These are phyloP conservation scores for Craniophora ligustri DNA, from an alignment of 2,888 invertebrate species.

Conservation along the genomic window DNA sequence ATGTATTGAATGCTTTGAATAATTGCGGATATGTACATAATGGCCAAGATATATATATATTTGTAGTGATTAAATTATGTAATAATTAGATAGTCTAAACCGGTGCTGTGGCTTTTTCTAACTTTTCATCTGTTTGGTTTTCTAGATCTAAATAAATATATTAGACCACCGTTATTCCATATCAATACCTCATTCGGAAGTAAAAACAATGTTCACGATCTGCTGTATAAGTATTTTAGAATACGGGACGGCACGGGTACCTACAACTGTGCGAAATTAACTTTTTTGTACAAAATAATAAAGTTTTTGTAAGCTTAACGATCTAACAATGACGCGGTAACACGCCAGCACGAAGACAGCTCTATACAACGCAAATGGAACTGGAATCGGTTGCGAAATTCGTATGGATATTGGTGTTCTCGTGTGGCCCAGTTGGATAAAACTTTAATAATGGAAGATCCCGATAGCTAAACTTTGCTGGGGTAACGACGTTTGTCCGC, in stretches of 20 bases:
- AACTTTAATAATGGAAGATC: slow-evolving; percentile 80
- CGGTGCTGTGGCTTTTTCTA: not conserved
- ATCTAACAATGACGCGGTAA: slow-evolving; percentile 46
- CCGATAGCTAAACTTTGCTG: slow-evolving; percentile 73
- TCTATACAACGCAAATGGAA: slow-evolving; percentile 46
- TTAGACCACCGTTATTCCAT: not conserved
- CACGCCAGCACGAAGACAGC: slow-evolving; percentile 32
- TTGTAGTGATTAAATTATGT: slow-evolving; percentile 16
- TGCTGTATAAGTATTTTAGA: too few relatives aligned
- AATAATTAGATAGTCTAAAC: not conserved
- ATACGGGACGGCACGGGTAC: not conserved
- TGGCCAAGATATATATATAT: slow-evolving; percentile 5
- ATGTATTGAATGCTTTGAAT: slow-evolving; percentile 40
- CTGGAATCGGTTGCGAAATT: slow-evolving; percentile 56
- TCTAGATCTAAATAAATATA: too few relatives aligned
- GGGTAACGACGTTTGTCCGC: slow-evolving; percentile 67
- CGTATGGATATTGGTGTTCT: slow-evolving; percentile 64
- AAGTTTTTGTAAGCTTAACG: slow-evolving; percentile 43
- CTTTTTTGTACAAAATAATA: slow-evolving; percentile 19
- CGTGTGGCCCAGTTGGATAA: slow-evolving; percentile 69
- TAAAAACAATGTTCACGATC: too few relatives aligned
- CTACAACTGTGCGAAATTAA: not conserved
- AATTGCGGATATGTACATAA: slow-evolving; percentile 29
- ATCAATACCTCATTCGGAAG: too few relatives aligned
- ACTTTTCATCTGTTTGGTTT: not conserved